Evolutionary conservation across 2,113 vertebrate genomes (phyloP), one percentile per base, ranked within the genome.

Genomic region (Atlantisia rogersi): DNA sequence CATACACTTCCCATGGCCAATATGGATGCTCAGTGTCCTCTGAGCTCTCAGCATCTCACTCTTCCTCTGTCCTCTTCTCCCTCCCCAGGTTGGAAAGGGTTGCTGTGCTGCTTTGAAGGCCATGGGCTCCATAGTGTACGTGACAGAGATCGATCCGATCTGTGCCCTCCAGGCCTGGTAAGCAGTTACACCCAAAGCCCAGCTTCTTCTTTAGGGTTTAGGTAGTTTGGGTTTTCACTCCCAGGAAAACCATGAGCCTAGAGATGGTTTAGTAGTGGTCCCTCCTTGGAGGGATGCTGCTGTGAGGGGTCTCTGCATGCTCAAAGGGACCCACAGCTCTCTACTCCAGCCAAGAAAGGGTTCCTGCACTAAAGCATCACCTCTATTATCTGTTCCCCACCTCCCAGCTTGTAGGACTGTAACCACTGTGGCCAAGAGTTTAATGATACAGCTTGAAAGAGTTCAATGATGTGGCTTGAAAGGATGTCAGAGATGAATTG

Each of bases 71-170:
- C 15, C 63, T 92, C 31, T 60, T 73, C 83, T 52, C 39, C 70
- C 12, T 90, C 44, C 53, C 35, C 97, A 99, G 99, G 99, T 99
- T 10, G 99, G 99, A 2, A 99, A 99, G 95, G 99, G 99, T 65
- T 99, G 99, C 97, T 99, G 99, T 15, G 99, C 99, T 16, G 99
- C 99, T 32, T 98, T 99, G 53, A 99, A 99, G 97, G 99, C 99
- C 42, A 99, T 99, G 99, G 99, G 99, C 91, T 99, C 99, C 97
- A 99, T 99, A 39, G 99, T 99, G 37, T 99, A 99, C 25, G 99
- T 99, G 77, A 99, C 99, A 13, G 99, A 99, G 98, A 99, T 99
- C 15, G 99, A 99, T 80, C 99, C 99, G 26, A 99, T 99, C 98
- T 99, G 99, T 62, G 99, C 99, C 96, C 98, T 99, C 80, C 99